Evolutionary conservation across 2,113 vertebrate genomes (phyloP).

Genomic region (Ramphastos sulfuratus): DNA sequence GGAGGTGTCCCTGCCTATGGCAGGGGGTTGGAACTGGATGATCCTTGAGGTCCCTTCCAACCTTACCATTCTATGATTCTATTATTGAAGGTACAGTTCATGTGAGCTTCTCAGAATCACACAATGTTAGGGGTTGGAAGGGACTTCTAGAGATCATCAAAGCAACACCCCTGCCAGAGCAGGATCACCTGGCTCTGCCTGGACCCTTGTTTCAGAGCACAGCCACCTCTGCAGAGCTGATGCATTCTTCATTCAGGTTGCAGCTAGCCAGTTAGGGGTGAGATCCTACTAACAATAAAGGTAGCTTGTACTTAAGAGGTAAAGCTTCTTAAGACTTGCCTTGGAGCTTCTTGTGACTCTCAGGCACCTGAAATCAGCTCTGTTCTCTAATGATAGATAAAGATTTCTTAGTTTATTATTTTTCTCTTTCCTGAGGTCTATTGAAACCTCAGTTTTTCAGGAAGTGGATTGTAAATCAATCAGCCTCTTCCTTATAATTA

Average conservation of each 20-base stretch:
- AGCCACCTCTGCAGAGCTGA: background rate
- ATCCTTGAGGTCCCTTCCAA: too few relatives aligned
- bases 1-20: too few relatives aligned
- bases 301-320: background rate
- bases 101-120: background rate
- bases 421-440: background rate
- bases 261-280: background rate
- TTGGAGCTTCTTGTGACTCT: background rate
- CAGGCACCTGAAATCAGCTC: background rate
- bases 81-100: background rate
- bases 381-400: background rate
- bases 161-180: too few relatives aligned
- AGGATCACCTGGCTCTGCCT: background rate
- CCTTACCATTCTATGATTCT: too few relatives aligned
- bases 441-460: background rate
- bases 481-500: constrained; percentile 9
- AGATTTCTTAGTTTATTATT: background rate
- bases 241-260: background rate
- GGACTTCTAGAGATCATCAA: too few relatives aligned
- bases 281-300: background rate
- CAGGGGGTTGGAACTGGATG: too few relatives aligned
- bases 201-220: background rate
- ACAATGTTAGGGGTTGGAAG: too few relatives aligned
- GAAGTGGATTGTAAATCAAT: background rate
- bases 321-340: background rate